Conservation (phyloP, 2,888 invertebrate genomes). For the Polymixis lichenea region DNA sequence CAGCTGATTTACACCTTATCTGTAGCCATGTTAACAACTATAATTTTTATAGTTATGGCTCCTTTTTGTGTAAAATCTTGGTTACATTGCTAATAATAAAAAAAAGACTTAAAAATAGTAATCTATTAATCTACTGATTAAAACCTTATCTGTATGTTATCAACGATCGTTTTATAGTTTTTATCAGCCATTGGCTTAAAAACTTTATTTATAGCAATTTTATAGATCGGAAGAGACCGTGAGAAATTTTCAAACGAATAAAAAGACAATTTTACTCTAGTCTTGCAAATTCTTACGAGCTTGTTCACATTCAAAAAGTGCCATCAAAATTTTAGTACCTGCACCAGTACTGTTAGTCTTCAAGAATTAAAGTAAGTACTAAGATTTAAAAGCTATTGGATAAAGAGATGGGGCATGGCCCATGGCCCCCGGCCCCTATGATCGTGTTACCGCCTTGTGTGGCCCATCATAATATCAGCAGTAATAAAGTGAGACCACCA, state of each 20-base stretch:
- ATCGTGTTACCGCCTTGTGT: conserved; percentile 61
- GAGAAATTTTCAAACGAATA: background rate
- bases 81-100: background rate
- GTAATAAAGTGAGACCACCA: conserved; percentile 40
- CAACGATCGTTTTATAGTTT: background rate
- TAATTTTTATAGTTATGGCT: too few relatives aligned
- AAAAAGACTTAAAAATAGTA: background rate
- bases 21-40: too few relatives aligned
- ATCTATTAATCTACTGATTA: conserved; percentile 5
- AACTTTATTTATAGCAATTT: conserved; percentile 7
- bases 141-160: conserved; percentile 6
- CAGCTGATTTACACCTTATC: too few relatives aligned
- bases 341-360: background rate
- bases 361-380: background rate
- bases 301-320: conserved; percentile 9
- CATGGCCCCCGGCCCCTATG: conserved; percentile 49
- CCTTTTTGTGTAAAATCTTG: background rate
- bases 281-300: conserved; percentile 29
- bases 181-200: conserved; percentile 33
- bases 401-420: conserved; percentile 17
- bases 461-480: conserved; percentile 41
- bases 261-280: conserved; percentile 5
- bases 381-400: background rate
- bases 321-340: conserved; percentile 18
- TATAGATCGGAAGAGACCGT: conserved; percentile 1